Evolutionary conservation across 1,140 invertebrate genomes (phyloP), one percentile per base, ranked within the genome.

Genomic region (Halotydeus destructor): DNA sequence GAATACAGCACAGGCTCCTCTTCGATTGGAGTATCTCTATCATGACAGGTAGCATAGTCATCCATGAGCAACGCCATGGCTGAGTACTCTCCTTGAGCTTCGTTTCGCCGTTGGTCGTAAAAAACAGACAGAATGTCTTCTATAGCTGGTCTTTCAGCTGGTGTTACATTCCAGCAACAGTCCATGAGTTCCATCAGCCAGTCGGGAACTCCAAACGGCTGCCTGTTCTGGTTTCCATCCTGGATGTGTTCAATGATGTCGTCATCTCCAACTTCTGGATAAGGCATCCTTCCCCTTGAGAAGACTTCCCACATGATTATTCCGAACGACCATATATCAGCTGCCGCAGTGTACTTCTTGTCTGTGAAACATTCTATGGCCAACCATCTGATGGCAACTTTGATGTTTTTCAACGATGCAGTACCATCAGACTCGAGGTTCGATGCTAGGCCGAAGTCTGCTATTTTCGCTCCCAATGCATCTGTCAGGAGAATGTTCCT

Each of bases 331-430:
- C 85, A 93, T 22, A 97, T 85, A 62, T 98, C 93, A 52, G 80
- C 88, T 62, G 93, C 80, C 16, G 79, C 78, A 3, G 89, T 94
- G 57, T 94, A 97, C 21, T 89, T 70, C 54, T 88, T 72, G 49
- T 88, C 79, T 55, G 88, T 91, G 5, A 98, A 61, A 0, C 89
- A 85, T 61, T 98, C 93, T 0, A 89, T 86, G 0, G 93, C 88
- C 93, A 98, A 98, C 93, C 93, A 98, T 63, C 96, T 94, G 2
- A 98, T 82, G 4, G 89, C 88, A 44, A 96, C 60, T 41, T n/a
- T n/a, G n/a, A n/a, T n/a, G n/a, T n/a, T n/a, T n/a, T n/a, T n/a
- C n/a, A n/a, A n/a, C n/a, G n/a, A n/a, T n/a, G n/a, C n/a, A 27
- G 82, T 67, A 18, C 86, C 86, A 59, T 93, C 85, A 14, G 84